Base-by-base conservation (phyloP, 1,140 invertebrate species). In the Apocrypta bakeri region DNA sequence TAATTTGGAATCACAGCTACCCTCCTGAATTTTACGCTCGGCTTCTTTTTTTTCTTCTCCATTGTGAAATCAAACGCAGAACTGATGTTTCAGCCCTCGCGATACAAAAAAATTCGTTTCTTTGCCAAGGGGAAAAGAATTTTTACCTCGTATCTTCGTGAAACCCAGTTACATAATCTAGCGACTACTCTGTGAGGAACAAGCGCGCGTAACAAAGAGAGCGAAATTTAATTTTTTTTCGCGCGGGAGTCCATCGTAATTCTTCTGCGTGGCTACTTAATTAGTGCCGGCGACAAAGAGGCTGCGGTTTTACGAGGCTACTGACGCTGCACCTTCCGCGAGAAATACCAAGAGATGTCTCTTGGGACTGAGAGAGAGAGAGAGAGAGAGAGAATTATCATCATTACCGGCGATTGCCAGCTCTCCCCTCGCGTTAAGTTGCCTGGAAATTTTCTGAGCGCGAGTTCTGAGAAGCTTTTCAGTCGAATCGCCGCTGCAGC, bases 1-100 rank as follows among this genome's bases (percentile, higher is more conserved):
- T 86, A 86, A 87, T 87, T 87, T 85, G 85, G 83, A 87, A 86
- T 86, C 79, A 29, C 24, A 79, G 61, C 42, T 63, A 27, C 21
- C 21, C 17, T 21, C 31, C 68, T 66, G 7, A 4, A 27, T 66
- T 66, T 66, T 66, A 66, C 63, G 63, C 48, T 56, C 48, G 17
- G 48, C 17, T n/a, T 56, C 17, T n/a, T 56, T 56, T 56, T 17
- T 48, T 4, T 48, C 12, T 1, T 48, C 42, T 48, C 14, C 42
- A 17, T 48, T 37, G 33, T 37, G 33, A 37, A 2, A 4, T 2
- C 33, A 37, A 37, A 9, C 2, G 9, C 33, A 37, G 9, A 37
- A 4, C 33, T 2, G 33, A 4, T 9, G 33, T 37, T 37, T n/a
- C n/a, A n/a, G 33, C 33, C 9, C 33, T 37, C 33, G n/a, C n/a